Conservation (phyloP, 2,113 vertebrate genomes). For the Guaruba guarouba region DNA sequence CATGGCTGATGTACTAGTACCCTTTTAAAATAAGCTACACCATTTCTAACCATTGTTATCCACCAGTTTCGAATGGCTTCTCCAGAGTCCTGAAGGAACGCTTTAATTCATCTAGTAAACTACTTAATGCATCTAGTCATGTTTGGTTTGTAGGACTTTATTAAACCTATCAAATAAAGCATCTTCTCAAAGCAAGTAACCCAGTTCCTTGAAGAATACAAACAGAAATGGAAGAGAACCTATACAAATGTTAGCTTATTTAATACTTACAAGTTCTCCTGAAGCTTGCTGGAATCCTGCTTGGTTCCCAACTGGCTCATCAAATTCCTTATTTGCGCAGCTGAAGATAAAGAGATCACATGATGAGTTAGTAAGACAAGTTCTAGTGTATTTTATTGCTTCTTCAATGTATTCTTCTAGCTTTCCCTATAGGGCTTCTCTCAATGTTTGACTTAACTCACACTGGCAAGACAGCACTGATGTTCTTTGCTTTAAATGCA, state of each 20-base stretch:
- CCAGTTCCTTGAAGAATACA: neutral
- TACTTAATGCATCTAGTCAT: neutral
- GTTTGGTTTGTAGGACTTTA: neutral
- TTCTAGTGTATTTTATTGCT: neutral
- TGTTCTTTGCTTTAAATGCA: neutral
- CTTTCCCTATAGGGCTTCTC: neutral
- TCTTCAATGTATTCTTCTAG: neutral
- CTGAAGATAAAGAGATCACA: constrained; percentile 66
- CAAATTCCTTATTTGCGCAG: constrained; percentile 92
- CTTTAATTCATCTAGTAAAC: neutral
- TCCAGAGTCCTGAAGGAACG: neutral
- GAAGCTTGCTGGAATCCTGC: constrained; percentile 90
- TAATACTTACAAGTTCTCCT: constrained; percentile 89
- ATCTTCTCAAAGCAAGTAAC: neutral
- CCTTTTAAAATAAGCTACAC: neutral
- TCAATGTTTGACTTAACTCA: neutral
- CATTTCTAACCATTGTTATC: neutral
- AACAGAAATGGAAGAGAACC: neutral
- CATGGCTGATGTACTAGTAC: neutral
- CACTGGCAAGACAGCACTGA: neutral
- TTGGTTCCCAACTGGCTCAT: constrained; percentile 92
- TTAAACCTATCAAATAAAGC: neutral
- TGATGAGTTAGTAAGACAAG: neutral
- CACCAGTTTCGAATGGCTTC: neutral
- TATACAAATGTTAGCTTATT: neutral